A percentile compares a stretch with the other conserved stretches of the same genome.
Evolutionary conservation across 2,888 invertebrate species (phyloP).

Genomic region (Perizoma flavofasciatum): DNA sequence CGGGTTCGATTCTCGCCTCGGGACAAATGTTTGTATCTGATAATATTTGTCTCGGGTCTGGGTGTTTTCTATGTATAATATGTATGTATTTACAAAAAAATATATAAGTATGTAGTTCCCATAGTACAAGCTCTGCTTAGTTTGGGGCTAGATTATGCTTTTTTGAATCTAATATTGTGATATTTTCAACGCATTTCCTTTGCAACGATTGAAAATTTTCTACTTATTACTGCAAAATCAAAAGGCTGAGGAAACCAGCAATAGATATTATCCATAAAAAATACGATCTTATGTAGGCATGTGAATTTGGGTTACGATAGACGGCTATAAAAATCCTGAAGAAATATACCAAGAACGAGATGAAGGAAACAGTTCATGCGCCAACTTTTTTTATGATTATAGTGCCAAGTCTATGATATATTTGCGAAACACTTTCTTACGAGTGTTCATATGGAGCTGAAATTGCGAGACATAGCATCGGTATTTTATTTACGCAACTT

Average conservation of each 20-base stretch:
- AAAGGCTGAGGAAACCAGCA: not conserved
- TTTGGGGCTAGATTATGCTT: no score
- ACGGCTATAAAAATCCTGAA: conserved; percentile 17
- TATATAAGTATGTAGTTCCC: no score
- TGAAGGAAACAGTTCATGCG: conserved; percentile 34
- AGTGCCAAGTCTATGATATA: conserved; percentile 38
- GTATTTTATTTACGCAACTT: not conserved
- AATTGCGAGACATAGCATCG: conserved; percentile 2
- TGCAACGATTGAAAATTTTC: no score
- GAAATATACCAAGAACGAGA: conserved; percentile 33
- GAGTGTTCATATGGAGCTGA: conserved; percentile 15
- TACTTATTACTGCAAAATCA: not conserved
- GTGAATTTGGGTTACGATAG: conserved; percentile 22
- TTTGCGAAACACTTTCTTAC: conserved; percentile 33
- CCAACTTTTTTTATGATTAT: conserved; percentile 35
- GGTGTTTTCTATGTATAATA: no score
- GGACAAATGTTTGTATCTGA: no score
- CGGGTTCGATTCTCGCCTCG: no score
- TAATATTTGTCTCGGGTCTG: no score
- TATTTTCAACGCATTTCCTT: no score
- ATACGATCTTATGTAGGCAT: conserved; percentile 22
- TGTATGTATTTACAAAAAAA: no score
- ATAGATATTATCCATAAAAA: conserved; percentile 18
- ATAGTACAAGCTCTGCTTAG: no score
- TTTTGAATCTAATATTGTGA: no score